These are phyloP conservation scores for Popillia japonica DNA, from an alignment of 1,140 invertebrate genomes.

Conservation along the genomic window DNA sequence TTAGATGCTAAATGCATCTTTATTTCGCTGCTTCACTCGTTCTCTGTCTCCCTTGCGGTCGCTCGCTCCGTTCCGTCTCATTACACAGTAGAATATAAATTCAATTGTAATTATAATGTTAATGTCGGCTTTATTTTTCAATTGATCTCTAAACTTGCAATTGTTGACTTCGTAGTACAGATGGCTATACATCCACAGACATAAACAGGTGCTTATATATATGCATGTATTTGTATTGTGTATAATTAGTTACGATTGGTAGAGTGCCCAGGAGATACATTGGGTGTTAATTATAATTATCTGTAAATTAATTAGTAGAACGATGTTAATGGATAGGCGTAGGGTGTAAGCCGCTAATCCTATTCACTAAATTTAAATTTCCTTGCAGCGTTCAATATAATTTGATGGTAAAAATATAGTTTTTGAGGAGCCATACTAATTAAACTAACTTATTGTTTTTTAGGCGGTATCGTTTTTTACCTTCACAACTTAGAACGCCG, in stretches of 20 bases:
- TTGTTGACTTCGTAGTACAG: constrained; percentile 4
- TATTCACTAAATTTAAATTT: too few relatives aligned
- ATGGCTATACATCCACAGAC: not conserved
- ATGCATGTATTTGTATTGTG: not conserved
- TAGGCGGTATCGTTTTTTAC: too few relatives aligned
- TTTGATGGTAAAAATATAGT: too few relatives aligned
- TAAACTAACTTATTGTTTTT: too few relatives aligned
- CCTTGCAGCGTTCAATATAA: too few relatives aligned
- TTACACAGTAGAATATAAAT: constrained; percentile 23
- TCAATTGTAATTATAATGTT: constrained; percentile 33
- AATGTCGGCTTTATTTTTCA: constrained; percentile 32
- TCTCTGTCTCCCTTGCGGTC: not conserved
- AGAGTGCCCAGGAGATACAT: not conserved
- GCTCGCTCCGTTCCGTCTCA: not conserved
- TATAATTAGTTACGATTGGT: constrained; percentile 21
- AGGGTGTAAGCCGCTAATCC: too few relatives aligned
- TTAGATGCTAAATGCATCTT: constrained; percentile 34
- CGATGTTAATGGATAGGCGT: too few relatives aligned
- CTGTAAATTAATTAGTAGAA: not conserved
- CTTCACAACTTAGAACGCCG: too few relatives aligned
- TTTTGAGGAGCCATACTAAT: too few relatives aligned
- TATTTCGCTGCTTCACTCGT: not conserved
- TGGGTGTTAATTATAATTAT: not conserved
- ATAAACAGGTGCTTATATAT: not conserved
- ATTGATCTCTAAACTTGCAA: constrained; percentile 27